Evolutionary conservation across 2,797 vertebrate genomes (phyloP), one percentile per base, ranked within the genome.

Genomic region (Phrynocephalus forsythii): DNA sequence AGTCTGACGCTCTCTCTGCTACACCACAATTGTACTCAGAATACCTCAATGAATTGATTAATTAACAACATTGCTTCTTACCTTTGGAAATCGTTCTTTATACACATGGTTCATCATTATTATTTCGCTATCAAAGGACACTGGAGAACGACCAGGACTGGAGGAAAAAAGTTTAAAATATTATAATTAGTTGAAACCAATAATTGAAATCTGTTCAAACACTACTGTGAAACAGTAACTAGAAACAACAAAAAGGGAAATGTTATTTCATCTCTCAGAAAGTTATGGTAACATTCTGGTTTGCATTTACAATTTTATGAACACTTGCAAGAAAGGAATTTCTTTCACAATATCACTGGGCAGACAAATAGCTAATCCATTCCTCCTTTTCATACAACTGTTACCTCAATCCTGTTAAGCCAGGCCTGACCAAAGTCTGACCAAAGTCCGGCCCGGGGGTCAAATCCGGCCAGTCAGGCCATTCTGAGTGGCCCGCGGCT

Each of bases 41-140:
- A 22, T 83, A 77, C 56, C 77, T 48, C 68, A 89, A 1, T 72
- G 48, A 92, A 90, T 1, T 26, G 1, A 88, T 80, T 83, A 82
- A 81, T 85, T 50, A 92, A 92, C 68, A 56, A 88, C 88, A 67
- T 44, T 28, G 71, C 86, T 84, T 90, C 97, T 93, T 94, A 99
- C 99, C 98, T 99, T 99, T 8, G 99, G 99, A 95, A 99, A 99
- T 87, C 99, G 97, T 97, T 99, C 99, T 96, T 99, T 99, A 97
- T 99, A 99, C 80, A 99, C 98, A 95, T 99, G 98, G 96, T 99
- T 99, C 98, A 99, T 99, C 99, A 99, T 99, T 95, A 99, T 97
- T 91, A 99, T 99, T 97, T 99, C 99, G 93, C 98, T 98, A 96
- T 99, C 99, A 92, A 98, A 99, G 89, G 98, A 98, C 95, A 99